Evolutionary conservation across 2,797 vertebrate genomes (phyloP), one percentile per base, ranked within the genome.

Genomic region (Enteromius unitaeniatus): DNA sequence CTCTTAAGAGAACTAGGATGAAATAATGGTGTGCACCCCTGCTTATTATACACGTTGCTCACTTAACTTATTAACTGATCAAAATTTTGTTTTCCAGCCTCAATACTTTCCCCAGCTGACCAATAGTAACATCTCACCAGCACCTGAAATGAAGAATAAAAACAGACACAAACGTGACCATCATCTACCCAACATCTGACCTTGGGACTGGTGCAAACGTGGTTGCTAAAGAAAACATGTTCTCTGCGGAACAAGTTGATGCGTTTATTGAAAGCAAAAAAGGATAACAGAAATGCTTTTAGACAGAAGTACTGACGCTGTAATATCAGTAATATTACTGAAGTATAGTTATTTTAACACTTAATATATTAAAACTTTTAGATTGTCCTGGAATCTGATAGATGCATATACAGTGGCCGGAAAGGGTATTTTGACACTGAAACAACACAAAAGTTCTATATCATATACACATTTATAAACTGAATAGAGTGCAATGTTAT

Each of bases 51-150:
- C 23, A 26, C n/a, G 19, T 6, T 53, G 8, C 40, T 47, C 23
- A 45, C 40, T 62, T 45, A 6, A 78, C 40, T 17, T 67, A 34
- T 47, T 64, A 7, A 64, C 28, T 31, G 2, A 72, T 7, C 53
- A 1, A 28, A 14, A 28, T 9, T 51, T 14, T 62, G 40, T 68
- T 85, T 83, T 84, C 1, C 62, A 95, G 95, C 92, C 89, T 49
- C 95, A 96, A 90, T 95, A 95, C 88, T 90, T 96, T 79, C 95
- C 95, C 45, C 95, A 95, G 82, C 88, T 96, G 85, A 92, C 90
- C 45, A 92, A 91, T 91, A 95, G 90, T 87, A 96, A 94, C 92
- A 87, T 94, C 82, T 96, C 95, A 34, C 95, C 95, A 7, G 95
- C 94, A 7, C 93, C 94, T 0, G 95, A 96, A 23, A 79, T 92